Evolutionary conservation across 2,113 vertebrate genomes (phyloP).

Genomic region (Equus quagga): DNA sequence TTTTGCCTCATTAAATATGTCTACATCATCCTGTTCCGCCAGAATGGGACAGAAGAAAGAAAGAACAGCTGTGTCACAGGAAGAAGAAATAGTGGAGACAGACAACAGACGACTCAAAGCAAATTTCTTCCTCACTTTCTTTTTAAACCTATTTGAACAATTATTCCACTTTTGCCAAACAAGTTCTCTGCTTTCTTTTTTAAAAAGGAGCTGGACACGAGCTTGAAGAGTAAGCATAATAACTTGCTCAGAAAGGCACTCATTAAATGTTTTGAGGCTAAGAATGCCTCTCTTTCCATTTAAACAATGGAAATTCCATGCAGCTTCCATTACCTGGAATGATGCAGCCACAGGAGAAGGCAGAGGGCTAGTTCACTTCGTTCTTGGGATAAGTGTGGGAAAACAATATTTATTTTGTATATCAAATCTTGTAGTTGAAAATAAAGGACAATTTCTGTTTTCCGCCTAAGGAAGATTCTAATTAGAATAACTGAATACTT

Average conservation of each 20-base stretch:
- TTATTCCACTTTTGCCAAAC: not conserved
- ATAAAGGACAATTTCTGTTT: not conserved
- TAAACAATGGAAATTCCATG: not conserved
- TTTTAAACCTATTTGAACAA: not conserved
- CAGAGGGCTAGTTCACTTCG: not conserved
- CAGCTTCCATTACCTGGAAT: not conserved
- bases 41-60: not conserved
- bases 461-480: not conserved
- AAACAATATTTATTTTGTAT: not conserved
- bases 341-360: not conserved
- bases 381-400: not conserved
- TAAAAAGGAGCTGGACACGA: not conserved
- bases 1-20: constrained; percentile 35
- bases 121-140: not conserved
- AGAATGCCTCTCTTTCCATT: not conserved
- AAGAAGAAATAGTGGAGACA: not conserved
- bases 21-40: not conserved
- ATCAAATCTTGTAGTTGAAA: not conserved
- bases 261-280: not conserved
- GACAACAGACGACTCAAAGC: not conserved
- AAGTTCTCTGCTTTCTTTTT: not conserved
- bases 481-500: not conserved
- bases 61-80: not conserved
- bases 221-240: not conserved
- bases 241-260: not conserved